phyloP scores from a whole-genome alignment of 2,113 vertebrate genomes.

The Illadopsis cleaveri region DNA sequence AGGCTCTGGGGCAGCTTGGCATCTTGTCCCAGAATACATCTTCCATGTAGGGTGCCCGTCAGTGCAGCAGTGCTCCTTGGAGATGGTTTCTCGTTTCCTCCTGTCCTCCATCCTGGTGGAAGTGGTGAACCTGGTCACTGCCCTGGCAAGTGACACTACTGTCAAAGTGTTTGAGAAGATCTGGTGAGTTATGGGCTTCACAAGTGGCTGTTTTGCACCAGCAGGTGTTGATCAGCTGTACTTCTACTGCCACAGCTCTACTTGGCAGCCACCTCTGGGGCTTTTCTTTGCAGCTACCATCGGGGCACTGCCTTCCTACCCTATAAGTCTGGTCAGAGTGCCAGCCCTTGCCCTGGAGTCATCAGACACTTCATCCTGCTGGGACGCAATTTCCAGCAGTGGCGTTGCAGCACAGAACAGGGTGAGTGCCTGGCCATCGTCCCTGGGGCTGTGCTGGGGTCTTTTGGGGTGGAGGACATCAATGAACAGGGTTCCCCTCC shows the following conservation, averaged over 20 bases:
- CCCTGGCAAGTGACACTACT: constrained; percentile 88
- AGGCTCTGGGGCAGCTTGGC: not conserved
- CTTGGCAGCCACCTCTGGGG: not conserved
- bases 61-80: constrained; percentile 84
- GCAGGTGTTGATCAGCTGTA: not conserved
- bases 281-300: constrained; percentile 70
- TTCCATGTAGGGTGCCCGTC: constrained; percentile 86
- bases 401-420: constrained; percentile 91
- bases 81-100: constrained; percentile 91
- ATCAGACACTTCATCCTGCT: constrained; percentile 86
- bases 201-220: not conserved
- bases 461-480: not conserved
- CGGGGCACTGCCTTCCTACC: constrained; percentile 75
- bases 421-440: constrained; percentile 67
- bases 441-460: not conserved
- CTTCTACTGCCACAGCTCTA: not conserved
- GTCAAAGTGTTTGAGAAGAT: constrained; percentile 91
- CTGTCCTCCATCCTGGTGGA: constrained; percentile 89
- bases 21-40: not conserved
- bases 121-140: constrained; percentile 84
- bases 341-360: constrained; percentile 72
- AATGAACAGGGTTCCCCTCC: not conserved
- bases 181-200: constrained; percentile 54
- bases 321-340: constrained; percentile 71
- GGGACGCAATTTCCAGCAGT: constrained; percentile 95